Percentiles rank a stretch among this genome's conserved stretches.
These are phyloP conservation scores for Aleiodes testaceus DNA, from an alignment of 2,888 invertebrate species.

Conservation along the genomic window DNA sequence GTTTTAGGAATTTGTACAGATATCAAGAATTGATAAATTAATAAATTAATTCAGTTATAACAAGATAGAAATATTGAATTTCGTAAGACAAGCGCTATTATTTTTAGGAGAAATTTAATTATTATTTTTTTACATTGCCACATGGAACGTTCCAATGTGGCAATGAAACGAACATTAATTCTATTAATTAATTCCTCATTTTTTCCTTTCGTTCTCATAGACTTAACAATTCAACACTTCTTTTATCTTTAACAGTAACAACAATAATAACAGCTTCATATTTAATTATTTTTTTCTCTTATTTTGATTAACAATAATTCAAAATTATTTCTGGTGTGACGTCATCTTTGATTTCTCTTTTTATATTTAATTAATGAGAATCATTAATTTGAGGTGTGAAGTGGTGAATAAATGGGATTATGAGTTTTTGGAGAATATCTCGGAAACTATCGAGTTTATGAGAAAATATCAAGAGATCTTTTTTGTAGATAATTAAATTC, in stretches of 20 bases:
- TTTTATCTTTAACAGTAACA: slow-evolving; percentile 69
- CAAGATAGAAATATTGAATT: too few species aligned
- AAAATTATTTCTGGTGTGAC: slow-evolving; percentile 41
- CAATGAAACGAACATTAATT: neutral
- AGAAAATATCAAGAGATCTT: too few species aligned
- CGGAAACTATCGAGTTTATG: too few species aligned
- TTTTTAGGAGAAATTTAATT: too few species aligned
- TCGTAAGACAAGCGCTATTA: too few species aligned
- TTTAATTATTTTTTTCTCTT: slow-evolving; percentile 43
- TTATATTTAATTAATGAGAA: neutral
- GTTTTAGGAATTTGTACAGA: too few species aligned
- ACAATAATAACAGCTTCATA: slow-evolving; percentile 34
- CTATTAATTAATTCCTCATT: neutral
- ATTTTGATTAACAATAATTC: slow-evolving; percentile 60
- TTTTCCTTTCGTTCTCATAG: slow-evolving; percentile 37
- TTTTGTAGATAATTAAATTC: too few species aligned
- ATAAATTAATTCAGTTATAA: too few species aligned
- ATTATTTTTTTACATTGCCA: neutral
- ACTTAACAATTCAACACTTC: slow-evolving; percentile 63
- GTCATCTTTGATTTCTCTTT: neutral
- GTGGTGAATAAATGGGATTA: neutral
- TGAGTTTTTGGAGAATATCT: neutral
- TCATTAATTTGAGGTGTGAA: neutral
- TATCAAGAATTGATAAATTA: too few species aligned
- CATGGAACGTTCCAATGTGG: neutral